These are phyloP conservation scores for Loxodonta africana DNA, from an alignment of 2,113 vertebrate species.

Conservation along the genomic window DNA sequence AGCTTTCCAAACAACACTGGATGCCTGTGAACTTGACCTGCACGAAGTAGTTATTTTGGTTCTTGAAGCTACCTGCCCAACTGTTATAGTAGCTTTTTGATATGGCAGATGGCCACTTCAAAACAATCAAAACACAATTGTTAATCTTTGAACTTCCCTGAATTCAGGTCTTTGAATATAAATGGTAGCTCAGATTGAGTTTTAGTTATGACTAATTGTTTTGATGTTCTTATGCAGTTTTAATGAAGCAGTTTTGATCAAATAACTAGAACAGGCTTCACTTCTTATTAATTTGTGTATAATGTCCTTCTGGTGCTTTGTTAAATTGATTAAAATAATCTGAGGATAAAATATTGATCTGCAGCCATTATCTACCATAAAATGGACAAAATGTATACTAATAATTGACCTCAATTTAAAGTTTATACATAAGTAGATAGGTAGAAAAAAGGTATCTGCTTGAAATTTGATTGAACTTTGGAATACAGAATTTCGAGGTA, in stretches of 20 bases:
- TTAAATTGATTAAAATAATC: slow-evolving; percentile 18
- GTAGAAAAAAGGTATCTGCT: too few relatives aligned
- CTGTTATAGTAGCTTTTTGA: neutral
- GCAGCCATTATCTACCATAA: neutral
- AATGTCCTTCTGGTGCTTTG: slow-evolving; percentile 6
- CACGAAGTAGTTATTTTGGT: slow-evolving; percentile 15
- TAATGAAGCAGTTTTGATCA: neutral
- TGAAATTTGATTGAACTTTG: neutral
- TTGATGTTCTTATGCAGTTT: neutral
- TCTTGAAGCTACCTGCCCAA: slow-evolving; percentile 48
- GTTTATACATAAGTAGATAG: neutral
- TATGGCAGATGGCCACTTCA: slow-evolving; percentile 57
- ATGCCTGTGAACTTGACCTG: neutral
- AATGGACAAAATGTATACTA: neutral
- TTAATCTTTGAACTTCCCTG: slow-evolving; percentile 4
- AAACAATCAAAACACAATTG: slow-evolving; percentile 31
- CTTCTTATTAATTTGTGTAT: neutral
- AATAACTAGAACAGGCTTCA: neutral
- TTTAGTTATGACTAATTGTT: slow-evolving; percentile 42
- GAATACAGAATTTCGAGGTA: neutral
- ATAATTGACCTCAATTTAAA: neutral
- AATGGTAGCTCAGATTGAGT: slow-evolving; percentile 47
- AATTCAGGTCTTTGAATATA: slow-evolving; percentile 33
- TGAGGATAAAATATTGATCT: neutral
- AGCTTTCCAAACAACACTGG: neutral